Base-by-base conservation (phyloP, 2,888 invertebrate genomes). In the Hirtodrosophila confusa region DNA sequence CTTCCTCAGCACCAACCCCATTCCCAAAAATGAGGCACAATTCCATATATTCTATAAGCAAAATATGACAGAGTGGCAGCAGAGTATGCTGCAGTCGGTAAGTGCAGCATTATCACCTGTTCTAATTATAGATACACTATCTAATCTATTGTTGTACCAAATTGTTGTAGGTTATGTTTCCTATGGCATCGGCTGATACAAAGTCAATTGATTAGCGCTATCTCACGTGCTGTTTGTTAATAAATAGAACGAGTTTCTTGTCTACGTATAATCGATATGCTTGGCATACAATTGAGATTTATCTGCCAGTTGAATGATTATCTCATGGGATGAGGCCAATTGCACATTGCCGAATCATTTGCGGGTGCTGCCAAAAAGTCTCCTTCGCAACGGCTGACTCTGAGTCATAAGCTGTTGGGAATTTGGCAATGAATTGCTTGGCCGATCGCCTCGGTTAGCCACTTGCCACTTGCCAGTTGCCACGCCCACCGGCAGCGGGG, bases 351-450 rank as follows among this genome's bases (percentile, higher is more conserved):
- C 67, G 60, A 72, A 69, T 64, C 69, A 31, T 47, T 50, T 40
- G 40, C 41, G 45, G 48, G 36, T 56, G 62, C 44, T 78, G 76
- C 76, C 76, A 76, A 76, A 75, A 68, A 68, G 78, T 77, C 76
- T 78, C 76, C 75, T 60, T 71, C 68, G 69, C 71, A 53, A 43
- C 73, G 50, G 43, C 45, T 45, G 47, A 1, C 43, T 24, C 64
- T 82, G 86, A 84, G 63, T 83, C 82, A 83, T 77, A 58, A 67
- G 75, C 4, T 68, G 69, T 63, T 74, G 68, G 69, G 60, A 60
- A 75, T 78, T 82, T 82, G 82, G 86, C 82, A 86, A 86, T 82
- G 82, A 82, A 82, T 86, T 74, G 63, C 49, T 61, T 72, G 58
- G 65, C 41, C 48, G 51, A 40, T 57, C 45, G 47, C 47, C 40